Base-by-base conservation (phyloP, 2,797 vertebrate species). In the Odontamblyopus rebecca region DNA sequence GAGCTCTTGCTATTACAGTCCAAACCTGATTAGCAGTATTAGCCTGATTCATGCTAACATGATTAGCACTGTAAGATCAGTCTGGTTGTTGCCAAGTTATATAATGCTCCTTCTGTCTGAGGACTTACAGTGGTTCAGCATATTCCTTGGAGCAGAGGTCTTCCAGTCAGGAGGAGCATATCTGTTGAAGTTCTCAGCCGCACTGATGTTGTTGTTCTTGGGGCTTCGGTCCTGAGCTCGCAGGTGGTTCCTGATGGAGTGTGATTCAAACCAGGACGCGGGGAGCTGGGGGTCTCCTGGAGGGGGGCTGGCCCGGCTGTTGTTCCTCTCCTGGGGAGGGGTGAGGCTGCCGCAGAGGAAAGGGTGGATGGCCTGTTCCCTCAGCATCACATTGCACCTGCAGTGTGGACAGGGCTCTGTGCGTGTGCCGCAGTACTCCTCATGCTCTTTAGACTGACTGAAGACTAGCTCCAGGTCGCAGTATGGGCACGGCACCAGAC, bases 381-480 rank as follows among this genome's bases (percentile, higher is more conserved):
- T 94, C 77, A 96, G 74, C 95, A 99, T 93, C 15, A 99, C 67
- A 9, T 98, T 95, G 69, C 88, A 94, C 32, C 94, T 94, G 85
- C 98, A 99, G 27, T 51, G 70, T 1, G 86, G 82, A 68, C 98
- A 99, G 1, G 87, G 93, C 89, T 99, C 98, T 0, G 98, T 99
- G 69, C 97, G 94, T 4, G 97, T 93, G 1, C 98, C 97, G 4
- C 98, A 99, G 81, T 96, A 99, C 35, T 96, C 94, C 76, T 98
- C 96, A 0, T 99, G 98, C 15, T 97, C 95, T 88, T 90, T 93
- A 59, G 96, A 93, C 81, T 96, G 96, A 84, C 85, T 90, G 84
- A 94, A 95, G 35, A 91, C 85, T 38, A 98, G 93, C 89, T 97
- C 96, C 76, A 99, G 87, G 76, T 97, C 95, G 54, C 98, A 99